Base-by-base conservation (phyloP, 1,140 invertebrate genomes). In the Pectinophora gossypiella region DNA sequence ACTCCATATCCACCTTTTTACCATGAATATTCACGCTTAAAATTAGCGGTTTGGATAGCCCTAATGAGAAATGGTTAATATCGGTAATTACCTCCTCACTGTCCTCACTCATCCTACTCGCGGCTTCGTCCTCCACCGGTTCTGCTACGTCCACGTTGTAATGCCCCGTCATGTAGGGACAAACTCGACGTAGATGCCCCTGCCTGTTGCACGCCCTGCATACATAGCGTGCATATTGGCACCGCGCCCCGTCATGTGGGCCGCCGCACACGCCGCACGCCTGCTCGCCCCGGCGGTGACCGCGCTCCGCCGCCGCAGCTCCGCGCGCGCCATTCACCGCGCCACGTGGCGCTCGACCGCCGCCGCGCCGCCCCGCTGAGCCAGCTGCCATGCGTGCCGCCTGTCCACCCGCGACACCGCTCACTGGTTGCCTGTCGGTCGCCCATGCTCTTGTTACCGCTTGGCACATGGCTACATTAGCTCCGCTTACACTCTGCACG, bases 11-110 rank as follows among this genome's bases (percentile, higher is more conserved):
- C 15, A 48, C 9, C 4, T 35, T n/a, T 32, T 10, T 35, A 4
- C 46, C 46, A 7, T 48, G 22, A 6, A 48, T 13, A 48, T 48
- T 48, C 10, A 48, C 9, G 9, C 0, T 27, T n/a, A 48, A 13
- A 4, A 32, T 32, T 0, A 48, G 15, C 6, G 46, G 46, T 18
- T 48, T 48, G n/a, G 3, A 48, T 10, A 10, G 3, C 9, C 5
- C 46, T 15, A 19, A 7, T 3, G 46, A 48, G n/a, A 48, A 32
- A 4, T 48, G 22, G 13, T 23, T 48, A 19, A 27, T 23, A 32
- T 5, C 22, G 19, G 16, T 23, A 22, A 23, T 6, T 46, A 46
- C 44, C 44, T 46, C 46, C 4, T 48, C 46, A 48, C 46, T 32
- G 13, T n/a, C n/a, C n/a, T n/a, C n/a, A 12, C 46, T 3, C n/a